A percentile compares a stretch with the other conserved stretches of the same genome.
phyloP scores from a whole-genome alignment of 1,140 invertebrate species.

The Drosophila lowei region DNA sequence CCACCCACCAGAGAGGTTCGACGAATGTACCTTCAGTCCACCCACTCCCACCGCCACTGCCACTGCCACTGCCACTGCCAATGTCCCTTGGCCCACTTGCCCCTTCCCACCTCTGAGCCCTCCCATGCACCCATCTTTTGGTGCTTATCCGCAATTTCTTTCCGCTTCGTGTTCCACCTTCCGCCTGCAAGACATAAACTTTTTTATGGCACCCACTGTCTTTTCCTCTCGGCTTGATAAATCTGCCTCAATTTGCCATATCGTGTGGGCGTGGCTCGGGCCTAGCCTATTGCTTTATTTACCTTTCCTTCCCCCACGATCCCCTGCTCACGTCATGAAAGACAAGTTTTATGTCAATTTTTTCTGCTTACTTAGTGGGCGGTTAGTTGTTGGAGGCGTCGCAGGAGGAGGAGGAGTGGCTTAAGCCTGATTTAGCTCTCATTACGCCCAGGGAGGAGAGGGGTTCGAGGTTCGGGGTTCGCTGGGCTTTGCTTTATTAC shows the following conservation, averaged over 20 bases:
- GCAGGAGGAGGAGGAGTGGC: slow-evolving; percentile 39
- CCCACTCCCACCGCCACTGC: too few species aligned
- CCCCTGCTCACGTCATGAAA: slow-evolving; percentile 63
- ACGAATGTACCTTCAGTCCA: slow-evolving; percentile 20
- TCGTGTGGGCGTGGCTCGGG: slow-evolving; percentile 33
- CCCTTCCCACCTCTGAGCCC: too few species aligned
- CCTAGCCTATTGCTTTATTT: slow-evolving; percentile 52
- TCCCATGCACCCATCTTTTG: slow-evolving; percentile 51
- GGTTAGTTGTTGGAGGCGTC: slow-evolving; percentile 44
- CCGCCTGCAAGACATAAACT: slow-evolving; percentile 66
- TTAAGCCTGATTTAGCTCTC: slow-evolving; percentile 82
- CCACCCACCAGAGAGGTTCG: slow-evolving; percentile 41
- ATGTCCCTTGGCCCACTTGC: slow-evolving; percentile 17
- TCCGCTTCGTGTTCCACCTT: slow-evolving; percentile 66
- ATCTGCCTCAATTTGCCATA: slow-evolving; percentile 83
- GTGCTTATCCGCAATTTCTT: slow-evolving; percentile 77
- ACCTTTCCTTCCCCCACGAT: not conserved
- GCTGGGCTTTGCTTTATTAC: slow-evolving; percentile 82
- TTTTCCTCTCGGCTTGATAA: slow-evolving; percentile 69
- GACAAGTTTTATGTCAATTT: slow-evolving; percentile 78
- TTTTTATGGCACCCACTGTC: slow-evolving; percentile 82
- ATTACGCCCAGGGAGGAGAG: slow-evolving; percentile 49
- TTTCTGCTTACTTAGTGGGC: slow-evolving; percentile 61
- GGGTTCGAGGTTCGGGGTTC: not conserved
- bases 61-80: too few species aligned